These are phyloP conservation scores for Notechis scutatus DNA, from an alignment of 2,113 vertebrate species.

Conservation along the genomic window DNA sequence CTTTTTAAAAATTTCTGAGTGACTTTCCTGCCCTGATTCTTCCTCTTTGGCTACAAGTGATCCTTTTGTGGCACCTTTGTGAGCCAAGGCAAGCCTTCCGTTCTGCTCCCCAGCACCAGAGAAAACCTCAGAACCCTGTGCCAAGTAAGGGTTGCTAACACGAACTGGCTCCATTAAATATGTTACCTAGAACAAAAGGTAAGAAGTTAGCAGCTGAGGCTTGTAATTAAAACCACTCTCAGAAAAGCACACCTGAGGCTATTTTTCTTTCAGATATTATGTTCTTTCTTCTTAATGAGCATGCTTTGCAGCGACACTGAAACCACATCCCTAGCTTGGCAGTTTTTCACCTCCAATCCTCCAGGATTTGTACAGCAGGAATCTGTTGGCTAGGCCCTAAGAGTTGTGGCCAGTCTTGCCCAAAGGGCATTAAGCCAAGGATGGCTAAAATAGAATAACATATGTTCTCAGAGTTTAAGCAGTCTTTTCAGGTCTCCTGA, in stretches of 20 bases:
- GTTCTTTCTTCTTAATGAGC: constrained; percentile 54
- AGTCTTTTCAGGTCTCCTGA: not conserved
- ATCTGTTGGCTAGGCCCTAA: not conserved
- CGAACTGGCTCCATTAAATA: constrained; percentile 70
- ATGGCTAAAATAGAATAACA: not conserved
- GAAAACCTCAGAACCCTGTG: constrained; percentile 29
- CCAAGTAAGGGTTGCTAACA: constrained; percentile 60
- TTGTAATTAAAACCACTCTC: constrained; percentile 21
- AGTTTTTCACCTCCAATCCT: not conserved
- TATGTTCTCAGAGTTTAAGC: not conserved
- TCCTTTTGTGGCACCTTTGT: constrained; percentile 37
- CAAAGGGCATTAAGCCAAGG: not conserved
- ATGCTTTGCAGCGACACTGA: constrained; percentile 29
- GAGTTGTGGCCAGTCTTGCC: not conserved
- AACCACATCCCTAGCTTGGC: not conserved
- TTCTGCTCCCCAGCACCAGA: constrained; percentile 45
- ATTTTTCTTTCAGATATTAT: not conserved
- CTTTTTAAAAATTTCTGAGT: constrained; percentile 7
- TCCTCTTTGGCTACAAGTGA: not conserved
- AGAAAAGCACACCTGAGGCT: constrained; percentile 33
- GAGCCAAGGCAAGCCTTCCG: constrained; percentile 29
- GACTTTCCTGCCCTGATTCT: constrained; percentile 14
- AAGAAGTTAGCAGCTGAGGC: constrained; percentile 33
- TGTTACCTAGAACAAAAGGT: constrained; percentile 66
- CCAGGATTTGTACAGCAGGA: not conserved